phyloP scores from a whole-genome alignment of 2,797 vertebrate species.

The Coregonus sp. region DNA sequence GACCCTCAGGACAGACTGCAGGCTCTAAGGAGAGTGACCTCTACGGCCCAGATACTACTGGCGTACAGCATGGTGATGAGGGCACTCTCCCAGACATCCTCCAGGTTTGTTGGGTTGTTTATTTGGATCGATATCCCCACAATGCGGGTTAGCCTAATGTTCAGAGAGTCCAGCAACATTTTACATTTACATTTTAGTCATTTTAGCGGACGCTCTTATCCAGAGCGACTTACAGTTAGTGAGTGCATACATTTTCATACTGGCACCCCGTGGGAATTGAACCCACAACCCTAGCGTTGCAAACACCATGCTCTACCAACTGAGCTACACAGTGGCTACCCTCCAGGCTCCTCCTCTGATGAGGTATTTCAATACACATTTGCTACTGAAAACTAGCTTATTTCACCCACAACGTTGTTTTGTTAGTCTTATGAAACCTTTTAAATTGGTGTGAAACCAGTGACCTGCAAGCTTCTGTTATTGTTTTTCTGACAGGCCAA shows the following conservation, averaged over 20 bases:
- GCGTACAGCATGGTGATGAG: constrained; percentile 83
- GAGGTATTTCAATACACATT: neutral
- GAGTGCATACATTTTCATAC: too few species aligned
- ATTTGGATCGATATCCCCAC: too few species aligned
- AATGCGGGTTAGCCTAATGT: too few species aligned
- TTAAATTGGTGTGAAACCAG: neutral
- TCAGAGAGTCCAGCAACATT: too few species aligned
- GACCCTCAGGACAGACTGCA: constrained; percentile 78
- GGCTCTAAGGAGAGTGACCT: constrained; percentile 77
- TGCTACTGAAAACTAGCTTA: neutral
- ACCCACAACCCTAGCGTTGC: too few species aligned
- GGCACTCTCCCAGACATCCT: constrained; percentile 78
- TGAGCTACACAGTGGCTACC: too few species aligned
- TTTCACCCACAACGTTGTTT: neutral
- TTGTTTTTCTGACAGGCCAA: neutral
- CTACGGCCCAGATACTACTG: constrained; percentile 79
- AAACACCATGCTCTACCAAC: too few species aligned
- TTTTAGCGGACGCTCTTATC: too few species aligned
- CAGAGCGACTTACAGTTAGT: too few species aligned
- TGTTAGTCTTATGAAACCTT: neutral
- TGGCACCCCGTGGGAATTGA: too few species aligned
- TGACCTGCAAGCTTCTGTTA: neutral
- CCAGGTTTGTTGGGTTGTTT: constrained; percentile 60
- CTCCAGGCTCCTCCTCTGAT: too few species aligned
- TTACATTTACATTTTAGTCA: too few species aligned